Evolutionary conservation across 2,888 invertebrate species (phyloP).

Genomic region (Odontocerum albicorne): DNA sequence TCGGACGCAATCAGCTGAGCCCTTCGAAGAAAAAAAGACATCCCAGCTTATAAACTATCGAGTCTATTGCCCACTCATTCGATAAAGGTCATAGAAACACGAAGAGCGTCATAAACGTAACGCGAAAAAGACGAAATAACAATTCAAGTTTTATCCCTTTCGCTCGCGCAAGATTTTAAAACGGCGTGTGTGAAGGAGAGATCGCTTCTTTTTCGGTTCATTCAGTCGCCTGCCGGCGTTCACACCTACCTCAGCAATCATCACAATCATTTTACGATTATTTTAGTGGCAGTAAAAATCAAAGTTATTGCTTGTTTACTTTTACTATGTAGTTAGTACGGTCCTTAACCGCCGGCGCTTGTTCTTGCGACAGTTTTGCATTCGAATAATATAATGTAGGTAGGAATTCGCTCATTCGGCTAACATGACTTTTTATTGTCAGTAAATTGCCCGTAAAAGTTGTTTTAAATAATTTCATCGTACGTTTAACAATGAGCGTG

Average conservation of each 20-base stretch:
- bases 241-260: slow-evolving; percentile 35
- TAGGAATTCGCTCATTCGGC: slow-evolving; percentile 19
- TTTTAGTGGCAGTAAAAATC: slow-evolving; percentile 60
- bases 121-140: slow-evolving; percentile 23
- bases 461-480: slow-evolving; percentile 34
- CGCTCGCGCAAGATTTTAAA: not conserved
- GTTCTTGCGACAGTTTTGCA: slow-evolving; percentile 33
- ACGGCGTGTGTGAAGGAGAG: slow-evolving; percentile 10
- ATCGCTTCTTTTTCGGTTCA: not conserved
- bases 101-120: slow-evolving; percentile 10
- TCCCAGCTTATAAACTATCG: slow-evolving; percentile 31
- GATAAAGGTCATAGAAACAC: slow-evolving; percentile 28
- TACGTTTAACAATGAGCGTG: slow-evolving; percentile 17
- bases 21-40: slow-evolving; percentile 14
- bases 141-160: slow-evolving; percentile 9
- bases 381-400: slow-evolving; percentile 18
- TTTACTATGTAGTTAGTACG: slow-evolving; percentile 24
- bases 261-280: slow-evolving; percentile 53
- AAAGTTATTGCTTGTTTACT: slow-evolving; percentile 61
- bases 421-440: slow-evolving; percentile 30
- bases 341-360: slow-evolving; percentile 13
- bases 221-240: slow-evolving; percentile 5
- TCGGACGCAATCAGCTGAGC: slow-evolving; percentile 23
- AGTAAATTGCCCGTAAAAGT: slow-evolving; percentile 33
- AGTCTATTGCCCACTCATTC: slow-evolving; percentile 20